Percentiles rank a stretch among this genome's conserved stretches.
Conservation (phyloP, 1,140 invertebrate genomes). For the Papilio glaucus region DNA sequence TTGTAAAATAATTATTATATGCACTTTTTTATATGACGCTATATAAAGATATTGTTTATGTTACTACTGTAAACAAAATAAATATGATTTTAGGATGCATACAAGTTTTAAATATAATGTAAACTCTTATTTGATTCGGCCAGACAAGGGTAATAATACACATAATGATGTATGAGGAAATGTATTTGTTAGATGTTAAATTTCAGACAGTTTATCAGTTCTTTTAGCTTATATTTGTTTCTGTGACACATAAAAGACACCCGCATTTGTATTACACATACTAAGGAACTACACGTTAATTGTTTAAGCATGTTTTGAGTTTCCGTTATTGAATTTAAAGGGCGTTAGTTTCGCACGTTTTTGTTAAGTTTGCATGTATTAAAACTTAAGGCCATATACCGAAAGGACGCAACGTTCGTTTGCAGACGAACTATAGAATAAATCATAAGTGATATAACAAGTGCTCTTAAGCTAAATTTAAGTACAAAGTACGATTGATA, state of each 20-base stretch:
- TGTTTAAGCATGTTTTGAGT: conserved; percentile 6
- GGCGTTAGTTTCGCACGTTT: conserved; percentile 36
- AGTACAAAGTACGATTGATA: conserved; percentile 53
- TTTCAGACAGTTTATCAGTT: background rate
- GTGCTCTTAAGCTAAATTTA: conserved; percentile 62
- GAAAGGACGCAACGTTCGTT: conserved; percentile 59
- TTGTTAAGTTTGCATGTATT: conserved; percentile 55
- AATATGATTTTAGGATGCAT: background rate
- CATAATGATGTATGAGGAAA: background rate
- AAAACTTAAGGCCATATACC: conserved; percentile 51
- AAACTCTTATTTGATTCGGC: background rate
- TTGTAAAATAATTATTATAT: too few relatives aligned
- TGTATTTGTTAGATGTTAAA: background rate
- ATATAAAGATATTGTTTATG: background rate
- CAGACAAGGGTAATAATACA: background rate
- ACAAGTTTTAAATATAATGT: conserved; percentile 5
- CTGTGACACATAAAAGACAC: background rate
- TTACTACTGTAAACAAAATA: background rate
- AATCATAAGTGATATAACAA: conserved; percentile 56
- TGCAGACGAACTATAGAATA: conserved; percentile 63
- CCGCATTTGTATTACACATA: background rate
- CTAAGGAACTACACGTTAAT: conserved; percentile 1
- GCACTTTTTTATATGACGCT: too few relatives aligned
- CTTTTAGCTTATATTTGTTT: background rate
- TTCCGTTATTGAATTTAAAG: conserved; percentile 18